Evolutionary conservation across 2,797 vertebrate genomes (phyloP).

Genomic region (Carapus acus): DNA sequence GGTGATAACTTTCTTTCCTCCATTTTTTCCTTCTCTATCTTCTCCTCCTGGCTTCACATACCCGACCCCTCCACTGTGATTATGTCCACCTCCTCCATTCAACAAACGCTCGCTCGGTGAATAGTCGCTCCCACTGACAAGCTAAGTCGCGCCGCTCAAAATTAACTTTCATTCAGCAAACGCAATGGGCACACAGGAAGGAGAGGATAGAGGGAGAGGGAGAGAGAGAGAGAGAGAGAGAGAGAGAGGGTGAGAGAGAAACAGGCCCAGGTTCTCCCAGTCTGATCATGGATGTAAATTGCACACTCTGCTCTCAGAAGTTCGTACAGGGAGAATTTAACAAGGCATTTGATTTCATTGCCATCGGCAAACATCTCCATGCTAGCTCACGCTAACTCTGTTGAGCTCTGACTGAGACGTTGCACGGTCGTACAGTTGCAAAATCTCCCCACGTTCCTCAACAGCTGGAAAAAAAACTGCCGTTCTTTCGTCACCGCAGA

Average conservation of each 20-base stretch:
- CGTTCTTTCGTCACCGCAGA: too few species aligned
- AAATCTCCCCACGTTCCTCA: too few species aligned
- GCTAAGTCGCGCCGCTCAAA: conserved; percentile 79
- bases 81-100: conserved; percentile 45
- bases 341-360: conserved; percentile 14
- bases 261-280: conserved; percentile 36
- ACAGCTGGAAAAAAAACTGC: too few species aligned
- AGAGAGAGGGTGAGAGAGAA: conserved; percentile 2
- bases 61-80: conserved; percentile 30
- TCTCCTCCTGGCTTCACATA: conserved; percentile 28
- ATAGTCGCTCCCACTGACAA: conserved; percentile 68
- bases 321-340: conserved; percentile 73
- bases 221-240: neutral
- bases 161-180: conserved; percentile 81
- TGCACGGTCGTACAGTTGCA: too few species aligned
- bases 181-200: conserved; percentile 67
- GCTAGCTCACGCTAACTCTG: too few species aligned
- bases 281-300: conserved; percentile 75
- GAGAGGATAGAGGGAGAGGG: conserved; percentile 54
- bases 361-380: too few species aligned
- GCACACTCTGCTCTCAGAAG: conserved; percentile 75
- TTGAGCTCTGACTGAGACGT: too few species aligned
- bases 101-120: conserved; percentile 75
- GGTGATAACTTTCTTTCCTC: conserved; percentile 76
- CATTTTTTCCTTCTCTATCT: conserved; percentile 35